Conservation (phyloP, 2,888 invertebrate genomes). For the Aspidiotus rigidus region DNA sequence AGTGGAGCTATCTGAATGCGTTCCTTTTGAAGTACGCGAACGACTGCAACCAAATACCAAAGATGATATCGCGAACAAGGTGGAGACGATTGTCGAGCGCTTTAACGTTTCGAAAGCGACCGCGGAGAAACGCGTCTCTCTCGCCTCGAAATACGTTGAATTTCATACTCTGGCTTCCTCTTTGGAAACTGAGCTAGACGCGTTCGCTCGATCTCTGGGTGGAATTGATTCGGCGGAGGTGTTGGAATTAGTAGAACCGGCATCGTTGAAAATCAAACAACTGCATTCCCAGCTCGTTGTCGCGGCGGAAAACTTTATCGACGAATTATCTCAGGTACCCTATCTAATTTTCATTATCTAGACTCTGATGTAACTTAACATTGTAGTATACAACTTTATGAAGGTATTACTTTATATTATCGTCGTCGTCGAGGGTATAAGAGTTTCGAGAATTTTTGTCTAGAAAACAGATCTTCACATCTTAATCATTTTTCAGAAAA, state of each 20-base stretch:
- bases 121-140: conserved; percentile 55
- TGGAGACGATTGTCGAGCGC: conserved; percentile 53
- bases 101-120: conserved; percentile 55
- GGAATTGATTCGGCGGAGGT: conserved; percentile 47
- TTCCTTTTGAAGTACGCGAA: conserved; percentile 54
- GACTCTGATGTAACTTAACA: neutral
- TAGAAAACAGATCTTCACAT: no score
- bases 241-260: conserved; percentile 53
- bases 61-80: conserved; percentile 54
- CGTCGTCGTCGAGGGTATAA: no score
- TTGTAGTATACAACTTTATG: no score
- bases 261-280: conserved; percentile 55
- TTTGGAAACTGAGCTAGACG: conserved; percentile 56
- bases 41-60: conserved; percentile 56
- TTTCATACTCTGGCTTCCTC: conserved; percentile 61
- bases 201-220: conserved; percentile 47
- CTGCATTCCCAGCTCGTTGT: conserved; percentile 57
- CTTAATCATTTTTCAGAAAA: no score
- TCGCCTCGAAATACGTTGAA: conserved; percentile 58
- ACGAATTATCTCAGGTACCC: conserved; percentile 49
- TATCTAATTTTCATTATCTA: neutral
- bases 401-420: no score
- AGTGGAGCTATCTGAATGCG: conserved; percentile 46
- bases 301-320: conserved; percentile 58
- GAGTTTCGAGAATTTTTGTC: no score